phyloP scores from a whole-genome alignment of 2,113 vertebrate species.

The Pontoporia blainvillei region DNA sequence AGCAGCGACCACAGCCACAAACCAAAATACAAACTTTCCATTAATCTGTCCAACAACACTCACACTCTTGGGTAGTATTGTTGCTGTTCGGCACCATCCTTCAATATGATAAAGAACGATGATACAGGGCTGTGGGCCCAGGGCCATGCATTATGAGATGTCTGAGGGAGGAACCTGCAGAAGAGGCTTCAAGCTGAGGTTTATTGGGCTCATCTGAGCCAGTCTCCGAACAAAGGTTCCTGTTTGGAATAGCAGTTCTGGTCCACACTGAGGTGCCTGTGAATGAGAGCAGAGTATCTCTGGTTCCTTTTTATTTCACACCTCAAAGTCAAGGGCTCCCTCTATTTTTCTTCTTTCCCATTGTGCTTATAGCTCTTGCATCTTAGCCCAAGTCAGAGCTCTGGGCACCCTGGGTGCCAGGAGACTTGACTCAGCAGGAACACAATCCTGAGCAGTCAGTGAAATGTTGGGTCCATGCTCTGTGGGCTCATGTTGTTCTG shows the following conservation, averaged over 20 bases:
- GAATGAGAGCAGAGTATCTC: neutral
- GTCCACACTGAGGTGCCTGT: neutral
- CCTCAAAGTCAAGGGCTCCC: neutral
- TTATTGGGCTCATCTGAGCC: neutral
- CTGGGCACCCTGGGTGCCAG: neutral
- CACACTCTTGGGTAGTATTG: neutral
- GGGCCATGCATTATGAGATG: neutral
- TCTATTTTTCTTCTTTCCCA: neutral
- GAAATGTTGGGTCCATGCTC: neutral
- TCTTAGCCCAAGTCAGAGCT: neutral
- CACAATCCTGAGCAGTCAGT: neutral
- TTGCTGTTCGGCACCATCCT: neutral
- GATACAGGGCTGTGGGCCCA: neutral
- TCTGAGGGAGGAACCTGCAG: neutral
- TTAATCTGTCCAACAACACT: conserved; percentile 51
- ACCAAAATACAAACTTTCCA: conserved; percentile 27
- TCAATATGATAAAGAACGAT: neutral
- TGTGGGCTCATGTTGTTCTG: neutral
- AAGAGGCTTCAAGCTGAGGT: neutral
- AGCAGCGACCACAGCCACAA: conserved; percentile 43
- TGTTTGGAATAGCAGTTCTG: neutral
- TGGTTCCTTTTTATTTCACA: neutral
- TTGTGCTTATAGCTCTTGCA: neutral
- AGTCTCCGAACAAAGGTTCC: neutral
- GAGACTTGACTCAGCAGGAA: neutral